Evolutionary conservation across 2,797 vertebrate genomes (phyloP), one percentile per base, ranked within the genome.

Genomic region (Hypotaenidia philippensis): DNA sequence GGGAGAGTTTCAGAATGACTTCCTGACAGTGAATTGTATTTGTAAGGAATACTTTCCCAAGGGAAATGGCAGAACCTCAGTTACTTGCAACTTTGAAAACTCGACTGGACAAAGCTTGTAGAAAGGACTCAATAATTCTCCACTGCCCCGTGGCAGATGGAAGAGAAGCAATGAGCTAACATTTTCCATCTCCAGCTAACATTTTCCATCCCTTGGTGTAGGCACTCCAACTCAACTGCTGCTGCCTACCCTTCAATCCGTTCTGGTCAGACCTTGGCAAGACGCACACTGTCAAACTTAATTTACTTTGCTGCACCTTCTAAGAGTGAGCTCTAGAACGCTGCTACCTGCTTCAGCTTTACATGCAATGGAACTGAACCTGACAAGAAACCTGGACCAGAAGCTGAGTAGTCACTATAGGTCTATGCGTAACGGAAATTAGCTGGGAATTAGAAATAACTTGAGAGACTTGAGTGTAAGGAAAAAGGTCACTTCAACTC

Each of bases 1-100:
- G 64, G 22, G 82, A 89, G 89, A 92, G 82, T 94, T 96, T 93
- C 87, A 95, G 82, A 96, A 92, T 44, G 9, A 96, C 72, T 93
- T 96, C 94, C 96, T 92, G 84, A 96, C 87, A 87, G 83, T 61
- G 82, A 91, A 92, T 83, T 96, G 92, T 92, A 93, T 94, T 93
- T 89, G 89, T 90, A 96, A 93, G 87, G 84, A 96, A 94, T 87
- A 93, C 53, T 92, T 96, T 96, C 94, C 94, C 95, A 96, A 91
- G 89, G 89, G 93, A 96, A 97, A 91, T 5, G 0, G 89, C 64
- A 87, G 87, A 65, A 96, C 84, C 76, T 92, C 68, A 50, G 38
- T 75, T 79, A 87, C 82, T 89, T 91, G 76, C 32, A 85, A 38
- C 72, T 94, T 61, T 52, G 61, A 86, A 94, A 92, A 83, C 49